Evolutionary conservation across 1,140 invertebrate species (phyloP).

Genomic region (Formica selysi): DNA sequence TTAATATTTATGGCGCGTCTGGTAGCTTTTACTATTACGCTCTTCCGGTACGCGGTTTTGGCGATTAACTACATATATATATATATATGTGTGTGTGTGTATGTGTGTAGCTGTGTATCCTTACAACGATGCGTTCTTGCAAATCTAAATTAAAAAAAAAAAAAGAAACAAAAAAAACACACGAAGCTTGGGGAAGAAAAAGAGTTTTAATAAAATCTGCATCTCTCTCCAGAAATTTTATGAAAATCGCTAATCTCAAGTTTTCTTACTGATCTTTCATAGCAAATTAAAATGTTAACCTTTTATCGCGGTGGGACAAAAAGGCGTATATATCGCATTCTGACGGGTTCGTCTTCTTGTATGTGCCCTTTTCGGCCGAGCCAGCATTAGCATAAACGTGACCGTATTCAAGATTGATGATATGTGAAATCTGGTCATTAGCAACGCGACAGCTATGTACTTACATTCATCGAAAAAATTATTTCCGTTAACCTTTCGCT

Average conservation of each 20-base stretch:
- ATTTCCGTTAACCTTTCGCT: too few species aligned
- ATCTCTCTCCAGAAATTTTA: background rate
- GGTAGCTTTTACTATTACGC: constrained; percentile 51
- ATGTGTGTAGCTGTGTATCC: too few species aligned
- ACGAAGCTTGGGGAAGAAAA: background rate
- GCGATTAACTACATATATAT: background rate
- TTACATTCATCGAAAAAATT: constrained; percentile 43
- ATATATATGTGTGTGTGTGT: background rate
- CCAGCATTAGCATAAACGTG: constrained; percentile 68
- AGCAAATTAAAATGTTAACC: constrained; percentile 2
- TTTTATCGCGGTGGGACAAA: constrained; percentile 54
- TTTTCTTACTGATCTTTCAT: background rate
- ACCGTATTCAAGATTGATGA: constrained; percentile 71
- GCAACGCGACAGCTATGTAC: constrained; percentile 54
- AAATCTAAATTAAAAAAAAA: background rate
- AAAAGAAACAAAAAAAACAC: background rate
- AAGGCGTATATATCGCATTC: constrained; percentile 13
- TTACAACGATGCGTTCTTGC: background rate
- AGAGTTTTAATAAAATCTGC: background rate
- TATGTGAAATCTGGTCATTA: constrained; percentile 70
- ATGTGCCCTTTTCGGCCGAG: constrained; percentile 44
- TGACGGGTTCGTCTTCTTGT: constrained; percentile 5
- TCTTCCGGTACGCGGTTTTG: constrained; percentile 36
- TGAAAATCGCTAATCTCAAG: background rate
- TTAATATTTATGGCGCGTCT: constrained; percentile 55